A percentile compares a stretch with the other conserved stretches of the same genome.
phyloP scores from a whole-genome alignment of 2,888 invertebrate species.

The Exocentrus adspersus region DNA sequence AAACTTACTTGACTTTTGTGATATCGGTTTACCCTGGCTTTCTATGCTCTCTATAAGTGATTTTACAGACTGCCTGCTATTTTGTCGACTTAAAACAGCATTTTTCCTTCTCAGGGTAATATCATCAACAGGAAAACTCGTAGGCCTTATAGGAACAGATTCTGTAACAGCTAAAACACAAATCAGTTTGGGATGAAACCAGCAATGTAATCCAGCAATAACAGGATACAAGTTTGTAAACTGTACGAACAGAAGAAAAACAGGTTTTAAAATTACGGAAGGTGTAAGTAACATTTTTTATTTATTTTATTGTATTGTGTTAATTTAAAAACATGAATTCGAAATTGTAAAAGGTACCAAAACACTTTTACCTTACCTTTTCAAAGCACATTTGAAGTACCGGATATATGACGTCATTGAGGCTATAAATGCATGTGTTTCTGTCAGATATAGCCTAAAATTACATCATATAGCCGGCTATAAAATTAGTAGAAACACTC shows the following conservation, averaged over 20 bases:
- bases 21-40: constrained; percentile 60
- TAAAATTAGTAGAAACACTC: too few species aligned
- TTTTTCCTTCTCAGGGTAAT: constrained; percentile 69
- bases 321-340: too few species aligned
- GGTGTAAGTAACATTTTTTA: not conserved
- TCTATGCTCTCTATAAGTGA: constrained; percentile 92
- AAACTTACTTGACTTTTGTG: constrained; percentile 45
- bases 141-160: constrained; percentile 64
- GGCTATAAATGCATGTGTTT: too few species aligned
- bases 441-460: too few species aligned
- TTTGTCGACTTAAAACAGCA: constrained; percentile 69
- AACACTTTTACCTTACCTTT: constrained; percentile 17
- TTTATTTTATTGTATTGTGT: too few species aligned
- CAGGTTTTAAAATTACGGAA: not conserved
- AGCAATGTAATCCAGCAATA: not conserved
- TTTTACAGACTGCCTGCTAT: constrained; percentile 87
- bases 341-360: too few species aligned
- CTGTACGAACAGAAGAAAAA: not conserved
- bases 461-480: too few species aligned
- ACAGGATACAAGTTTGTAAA: constrained; percentile 17
- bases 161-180: constrained; percentile 51
- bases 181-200: not conserved
- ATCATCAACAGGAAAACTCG: constrained; percentile 70
- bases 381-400: not conserved
- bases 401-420: too few species aligned